A percentile compares a stretch with the other conserved stretches of the same genome.
phyloP scores from a whole-genome alignment of 2,888 invertebrate species.

The Phlogophora meticulosa region DNA sequence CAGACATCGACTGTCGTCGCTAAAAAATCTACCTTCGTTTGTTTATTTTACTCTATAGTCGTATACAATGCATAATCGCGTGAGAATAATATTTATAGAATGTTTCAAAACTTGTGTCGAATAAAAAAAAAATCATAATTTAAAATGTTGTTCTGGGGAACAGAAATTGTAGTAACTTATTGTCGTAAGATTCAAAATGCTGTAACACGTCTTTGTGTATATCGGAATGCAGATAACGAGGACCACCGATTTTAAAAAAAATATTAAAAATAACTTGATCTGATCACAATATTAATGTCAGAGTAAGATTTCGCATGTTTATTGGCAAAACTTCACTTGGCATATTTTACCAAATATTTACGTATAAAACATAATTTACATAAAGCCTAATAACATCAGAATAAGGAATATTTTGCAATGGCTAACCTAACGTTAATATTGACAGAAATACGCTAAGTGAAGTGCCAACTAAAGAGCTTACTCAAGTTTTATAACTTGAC shows the following conservation, averaged over 20 bases:
- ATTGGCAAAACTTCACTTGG: conserved; percentile 6
- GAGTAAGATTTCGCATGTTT: conserved; percentile 26
- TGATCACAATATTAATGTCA: conserved; percentile 45
- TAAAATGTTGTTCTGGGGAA: conserved; percentile 33
- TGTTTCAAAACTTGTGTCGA: conserved; percentile 25
- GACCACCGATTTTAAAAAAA: conserved; percentile 63
- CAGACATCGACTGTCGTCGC: conserved; percentile 2
- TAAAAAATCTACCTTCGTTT: conserved; percentile 4
- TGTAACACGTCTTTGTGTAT: conserved; percentile 40
- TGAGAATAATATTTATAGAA: conserved; percentile 44
- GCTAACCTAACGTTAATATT: conserved; percentile 5
- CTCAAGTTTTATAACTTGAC: conserved; percentile 37
- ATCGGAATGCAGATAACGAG: conserved; percentile 45
- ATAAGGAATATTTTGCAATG: conserved; percentile 8
- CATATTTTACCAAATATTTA: conserved; percentile 21
- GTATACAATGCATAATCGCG: conserved; percentile 51
- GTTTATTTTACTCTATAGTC: conserved; percentile 51
- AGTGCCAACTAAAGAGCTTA: conserved; percentile 36
- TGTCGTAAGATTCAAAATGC: conserved; percentile 27
- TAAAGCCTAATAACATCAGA: background rate
- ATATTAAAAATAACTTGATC: conserved; percentile 46
- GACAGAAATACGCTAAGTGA: conserved; percentile 8
- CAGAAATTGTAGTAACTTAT: conserved; percentile 40
- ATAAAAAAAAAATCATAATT: conserved; percentile 29
- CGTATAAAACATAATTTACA: background rate